Evolutionary conservation across 2,797 vertebrate genomes (phyloP).

Genomic region (Pantherophis alleghaniensis): DNA sequence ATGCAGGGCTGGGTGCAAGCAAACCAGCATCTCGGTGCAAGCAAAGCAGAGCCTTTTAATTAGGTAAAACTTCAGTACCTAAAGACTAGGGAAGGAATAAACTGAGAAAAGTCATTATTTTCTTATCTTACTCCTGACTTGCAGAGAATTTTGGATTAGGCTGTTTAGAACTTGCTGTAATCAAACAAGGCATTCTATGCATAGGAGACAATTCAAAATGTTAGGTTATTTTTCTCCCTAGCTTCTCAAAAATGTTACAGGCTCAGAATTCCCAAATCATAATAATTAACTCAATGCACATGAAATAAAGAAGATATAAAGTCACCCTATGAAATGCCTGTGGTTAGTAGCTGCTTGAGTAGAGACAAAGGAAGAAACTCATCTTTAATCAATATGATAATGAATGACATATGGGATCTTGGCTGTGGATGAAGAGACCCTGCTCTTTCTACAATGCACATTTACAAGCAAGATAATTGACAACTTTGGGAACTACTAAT

Average conservation of each 20-base stretch:
- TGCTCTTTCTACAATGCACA: conserved; percentile 61
- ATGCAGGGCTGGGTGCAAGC: too few species aligned
- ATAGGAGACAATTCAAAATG: conserved; percentile 30
- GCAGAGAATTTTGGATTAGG: neutral
- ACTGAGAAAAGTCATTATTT: neutral
- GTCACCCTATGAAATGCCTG: conserved; percentile 78
- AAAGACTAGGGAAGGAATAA: neutral
- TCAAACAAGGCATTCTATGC: neutral
- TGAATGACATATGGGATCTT: conserved; percentile 75
- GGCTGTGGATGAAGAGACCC: conserved; percentile 63
- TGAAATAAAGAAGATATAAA: conserved; percentile 73
- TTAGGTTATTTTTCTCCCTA: conserved; percentile 44
- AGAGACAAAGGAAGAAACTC: conserved; percentile 64
- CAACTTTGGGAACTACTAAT: conserved; percentile 47
- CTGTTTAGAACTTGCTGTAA: neutral
- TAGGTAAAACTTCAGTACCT: neutral
- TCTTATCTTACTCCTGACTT: neutral
- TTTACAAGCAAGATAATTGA: conserved; percentile 1
- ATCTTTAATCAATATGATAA: conserved; percentile 86
- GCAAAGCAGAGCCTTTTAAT: neutral
- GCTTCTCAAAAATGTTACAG: conserved; percentile 64
- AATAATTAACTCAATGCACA: conserved; percentile 70
- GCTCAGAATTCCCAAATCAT: conserved; percentile 78
- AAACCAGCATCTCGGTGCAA: neutral
- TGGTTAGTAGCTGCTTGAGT: conserved; percentile 76